Evolutionary conservation across 2,888 invertebrate genomes (phyloP), one percentile per base, ranked within the genome.

Genomic region (Fragum whitleyi): DNA sequence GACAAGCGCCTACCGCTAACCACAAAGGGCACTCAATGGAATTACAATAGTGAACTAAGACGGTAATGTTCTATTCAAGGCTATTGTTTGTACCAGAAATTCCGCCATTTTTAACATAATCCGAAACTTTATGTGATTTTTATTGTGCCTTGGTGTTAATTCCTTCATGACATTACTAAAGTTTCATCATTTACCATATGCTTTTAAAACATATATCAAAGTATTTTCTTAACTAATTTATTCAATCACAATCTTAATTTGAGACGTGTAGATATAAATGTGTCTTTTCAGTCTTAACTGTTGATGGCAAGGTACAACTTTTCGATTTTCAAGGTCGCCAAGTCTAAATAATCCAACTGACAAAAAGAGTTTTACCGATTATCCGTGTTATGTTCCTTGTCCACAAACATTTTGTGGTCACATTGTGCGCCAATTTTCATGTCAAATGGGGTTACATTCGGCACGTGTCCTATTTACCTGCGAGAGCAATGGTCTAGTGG

Each of bases 381-480:
- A 47, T 47, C 47, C 32, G 32, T 47, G 47, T 5, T 47, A 47
- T 47, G 47, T 47, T 47, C 16, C 47, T 47, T 47, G 42, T 65
- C 42, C 65, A 23, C 32, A 36, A 42, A 21, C 42, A 42, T 32
- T 65, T 65, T 65, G 65, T 65, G 39, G 42, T 21, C 65, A 42
- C 26, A 42, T 65, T 65, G 65, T 42, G 65, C 23, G 65, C 28
- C 65, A 65, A 65, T 65, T 42, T 26, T 42, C 65, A 42, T 42
- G 65, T 65, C 42, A 65, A 65, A 23, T 36, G 42, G 26, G 65
- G 65, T 65, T 65, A 65, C 39, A 65, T 19, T 21, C 23, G 39
- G 11, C 42, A 65, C 65, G 65, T 65, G 42, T 7, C 42, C 23
- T 42, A 2, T 7, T 26, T 65, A 65, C 65, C 65, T 65, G 65